A percentile compares a stretch with the other conserved stretches of the same genome.
Conservation (phyloP, 2,888 invertebrate genomes). For the Stenchaetothrips biformis region DNA sequence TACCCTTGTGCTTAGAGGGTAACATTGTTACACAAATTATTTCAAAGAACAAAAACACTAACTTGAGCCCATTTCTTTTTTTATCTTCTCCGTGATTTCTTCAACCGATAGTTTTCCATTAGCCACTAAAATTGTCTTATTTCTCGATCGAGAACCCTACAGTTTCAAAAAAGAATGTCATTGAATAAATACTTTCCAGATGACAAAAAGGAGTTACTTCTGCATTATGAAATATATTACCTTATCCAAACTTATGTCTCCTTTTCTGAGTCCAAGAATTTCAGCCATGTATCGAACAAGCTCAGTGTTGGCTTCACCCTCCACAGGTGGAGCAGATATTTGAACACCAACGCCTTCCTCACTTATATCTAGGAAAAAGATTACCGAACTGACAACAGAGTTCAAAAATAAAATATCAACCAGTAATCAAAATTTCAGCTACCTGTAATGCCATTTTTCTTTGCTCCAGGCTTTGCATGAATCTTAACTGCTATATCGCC, state of each 20-base stretch:
- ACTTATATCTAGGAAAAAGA: constrained; percentile 48
- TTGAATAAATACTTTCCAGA: neutral
- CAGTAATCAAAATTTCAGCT: constrained; percentile 31
- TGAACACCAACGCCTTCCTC: constrained; percentile 66
- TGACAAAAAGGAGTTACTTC: neutral
- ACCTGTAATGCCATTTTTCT: constrained; percentile 63
- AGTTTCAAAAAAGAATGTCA: constrained; percentile 28
- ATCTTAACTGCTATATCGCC: constrained; percentile 61
- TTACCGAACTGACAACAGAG: constrained; percentile 33
- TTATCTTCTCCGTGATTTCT: constrained; percentile 47
- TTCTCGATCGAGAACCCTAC: constrained; percentile 55
- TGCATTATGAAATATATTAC: constrained; percentile 42
- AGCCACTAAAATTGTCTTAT: constrained; percentile 51
- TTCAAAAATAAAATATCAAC: neutral
- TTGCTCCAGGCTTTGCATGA: constrained; percentile 71
- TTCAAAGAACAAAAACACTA: neutral
- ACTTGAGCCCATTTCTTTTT: constrained; percentile 31
- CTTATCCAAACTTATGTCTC: constrained; percentile 61
- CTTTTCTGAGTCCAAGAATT: constrained; percentile 64
- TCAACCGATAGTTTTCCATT: constrained; percentile 43
- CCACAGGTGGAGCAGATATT: constrained; percentile 73
- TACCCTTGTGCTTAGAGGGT: too few species aligned
- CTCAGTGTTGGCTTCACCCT: constrained; percentile 75
- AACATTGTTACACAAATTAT: too few species aligned
- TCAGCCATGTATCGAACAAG: constrained; percentile 65